Conservation (phyloP, 2,797 vertebrate species). For the Eurystomus glaucurus region DNA sequence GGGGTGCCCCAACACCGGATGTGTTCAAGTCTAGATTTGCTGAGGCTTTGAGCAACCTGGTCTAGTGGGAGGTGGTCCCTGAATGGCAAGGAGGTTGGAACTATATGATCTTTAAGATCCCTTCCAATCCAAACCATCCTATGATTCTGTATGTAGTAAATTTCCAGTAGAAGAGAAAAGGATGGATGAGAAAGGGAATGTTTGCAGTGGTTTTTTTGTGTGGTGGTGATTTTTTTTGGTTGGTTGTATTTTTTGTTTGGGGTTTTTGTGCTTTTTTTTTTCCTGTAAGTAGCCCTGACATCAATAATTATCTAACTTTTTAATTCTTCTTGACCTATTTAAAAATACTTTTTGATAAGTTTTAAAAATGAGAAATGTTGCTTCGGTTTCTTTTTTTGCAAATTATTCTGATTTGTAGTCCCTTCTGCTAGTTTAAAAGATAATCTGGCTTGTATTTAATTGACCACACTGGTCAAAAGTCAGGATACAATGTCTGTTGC, state of each 20-base stretch:
- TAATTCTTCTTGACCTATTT: background rate
- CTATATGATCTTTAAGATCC: too few relatives aligned
- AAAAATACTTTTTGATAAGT: background rate
- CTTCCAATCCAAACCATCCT: too few relatives aligned
- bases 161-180: background rate
- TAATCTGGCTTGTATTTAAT: background rate
- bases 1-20: too few relatives aligned
- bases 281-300: rapidly evolving
- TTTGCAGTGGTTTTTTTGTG: background rate
- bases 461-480: background rate
- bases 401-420: background rate
- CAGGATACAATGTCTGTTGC: background rate
- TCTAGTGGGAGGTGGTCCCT: too few relatives aligned
- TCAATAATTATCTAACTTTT: background rate
- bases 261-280: background rate
- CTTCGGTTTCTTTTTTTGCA: background rate
- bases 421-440: background rate
- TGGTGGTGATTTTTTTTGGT: background rate
- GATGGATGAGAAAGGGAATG: background rate
- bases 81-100: too few relatives aligned
- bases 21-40: too few relatives aligned
- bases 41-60: too few relatives aligned
- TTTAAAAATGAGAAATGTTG: background rate
- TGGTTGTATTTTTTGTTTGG: too few relatives aligned
- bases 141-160: too few relatives aligned